Evolutionary conservation across 1,140 invertebrate species (phyloP).

Genomic region (Drusus annulatus): DNA sequence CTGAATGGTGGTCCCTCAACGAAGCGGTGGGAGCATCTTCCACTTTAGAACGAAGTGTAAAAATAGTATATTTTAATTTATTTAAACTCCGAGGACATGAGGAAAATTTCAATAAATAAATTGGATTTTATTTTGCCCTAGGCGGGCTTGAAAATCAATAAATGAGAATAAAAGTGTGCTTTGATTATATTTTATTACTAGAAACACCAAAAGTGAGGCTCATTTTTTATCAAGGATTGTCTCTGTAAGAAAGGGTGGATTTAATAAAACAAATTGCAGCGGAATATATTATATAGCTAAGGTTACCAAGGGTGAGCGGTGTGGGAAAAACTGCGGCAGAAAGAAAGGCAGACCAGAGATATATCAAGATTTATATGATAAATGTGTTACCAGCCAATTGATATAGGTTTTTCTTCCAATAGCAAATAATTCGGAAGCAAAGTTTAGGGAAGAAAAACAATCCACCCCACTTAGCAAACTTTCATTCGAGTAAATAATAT

Average conservation of each 20-base stretch:
- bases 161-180: conserved; percentile 5
- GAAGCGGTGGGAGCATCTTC: too few relatives aligned
- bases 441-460: neutral
- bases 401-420: conserved; percentile 5
- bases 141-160: too few relatives aligned
- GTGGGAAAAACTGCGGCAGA: conserved; percentile 7
- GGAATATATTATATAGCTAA: conserved; percentile 4
- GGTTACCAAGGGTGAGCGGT: neutral
- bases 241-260: neutral
- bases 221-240: neutral
- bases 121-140: too few relatives aligned
- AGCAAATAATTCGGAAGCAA: neutral
- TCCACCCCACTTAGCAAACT: too few relatives aligned
- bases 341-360: conserved; percentile 21
- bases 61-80: too few relatives aligned
- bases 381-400: conserved; percentile 29
- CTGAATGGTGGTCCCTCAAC: too few relatives aligned
- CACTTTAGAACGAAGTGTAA: too few relatives aligned
- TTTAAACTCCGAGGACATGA: too few relatives aligned
- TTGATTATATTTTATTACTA: too few relatives aligned
- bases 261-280: conserved; percentile 30
- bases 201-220: neutral
- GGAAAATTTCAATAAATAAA: too few relatives aligned
- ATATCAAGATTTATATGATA: conserved; percentile 28
- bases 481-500: too few relatives aligned